Evolutionary conservation across 2,888 invertebrate species (phyloP), one percentile per base, ranked within the genome.

Genomic region (Hypomecis atomaria): DNA sequence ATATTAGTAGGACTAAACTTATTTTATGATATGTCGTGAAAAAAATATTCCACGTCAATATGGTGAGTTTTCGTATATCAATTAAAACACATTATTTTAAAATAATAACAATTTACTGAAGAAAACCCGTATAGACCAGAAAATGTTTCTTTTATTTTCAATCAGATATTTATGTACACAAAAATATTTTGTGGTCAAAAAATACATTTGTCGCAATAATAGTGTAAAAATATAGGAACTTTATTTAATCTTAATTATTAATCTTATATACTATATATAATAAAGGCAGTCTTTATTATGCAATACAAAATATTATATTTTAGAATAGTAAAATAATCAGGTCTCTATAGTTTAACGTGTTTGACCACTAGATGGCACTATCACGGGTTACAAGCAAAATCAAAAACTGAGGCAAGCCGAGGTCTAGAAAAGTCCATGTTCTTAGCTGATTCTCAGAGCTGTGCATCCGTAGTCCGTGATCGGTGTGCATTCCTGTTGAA

Each of bases 401-500:
- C 42, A 42, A 43, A 53, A 52, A 10, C 48, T 36, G 1, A 5
- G 37, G 23, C 40, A n/a, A 47, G 43, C 57, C 47, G 8, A 47
- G 56, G 60, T 56, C 10, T 13, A 50, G 33, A n/a, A 10, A 5
- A 33, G 9, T 43, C 44, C 9, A 8, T 45, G 33, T 38, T 42
- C 37, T 59, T 11, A 33, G 42, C 48, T 13, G 40, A 33, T 38
- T 57, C 54, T 64, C 58, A 34, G 58, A 9, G 79, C 74, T 2
- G 77, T 76, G 60, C 85, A 86, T 7, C 85, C 84, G n/a, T 44
- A 55, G 4, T 70, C 62, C 2, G 84, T 72, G 40, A 80, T 78
- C 0, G 53, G 62, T 9, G 59, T 70, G 66, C 86, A 86, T 70
- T 74, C 54, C 86, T 86, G 81, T 11, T 78, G 77, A 56, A 61